These are phyloP conservation scores for Heliconius ismenius DNA, from an alignment of 2,888 invertebrate genomes.

Conservation along the genomic window DNA sequence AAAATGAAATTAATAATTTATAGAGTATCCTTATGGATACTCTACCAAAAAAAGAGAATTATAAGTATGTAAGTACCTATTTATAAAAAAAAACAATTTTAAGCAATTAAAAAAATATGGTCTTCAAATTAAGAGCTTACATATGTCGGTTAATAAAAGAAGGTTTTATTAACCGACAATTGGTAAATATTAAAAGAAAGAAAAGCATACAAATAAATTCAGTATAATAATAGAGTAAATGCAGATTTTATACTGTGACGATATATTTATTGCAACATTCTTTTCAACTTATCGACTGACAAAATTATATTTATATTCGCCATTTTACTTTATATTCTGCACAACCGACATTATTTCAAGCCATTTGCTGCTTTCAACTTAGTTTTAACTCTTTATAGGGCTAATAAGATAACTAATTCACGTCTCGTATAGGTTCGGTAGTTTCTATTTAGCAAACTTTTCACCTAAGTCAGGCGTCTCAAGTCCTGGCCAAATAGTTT, in stretches of 20 bases:
- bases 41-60: background rate
- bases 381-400: background rate
- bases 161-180: too few species aligned
- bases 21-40: too few species aligned
- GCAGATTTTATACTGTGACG: background rate
- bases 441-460: slow-evolving; percentile 15
- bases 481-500: slow-evolving; percentile 22
- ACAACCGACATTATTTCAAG: background rate
- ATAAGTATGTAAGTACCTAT: background rate
- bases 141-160: too few species aligned
- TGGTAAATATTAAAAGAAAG: too few species aligned
- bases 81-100: too few species aligned
- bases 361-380: background rate
- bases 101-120: too few species aligned
- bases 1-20: background rate
- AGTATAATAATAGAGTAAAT: background rate
- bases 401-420: background rate
- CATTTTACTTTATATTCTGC: background rate
- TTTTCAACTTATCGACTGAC: background rate
- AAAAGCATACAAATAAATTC: too few species aligned
- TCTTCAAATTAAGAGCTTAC: too few species aligned
- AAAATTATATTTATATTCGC: background rate
- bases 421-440: slow-evolving; percentile 11
- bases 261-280: background rate
- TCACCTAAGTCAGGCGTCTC: slow-evolving; percentile 18